phyloP scores from a whole-genome alignment of 2,888 invertebrate genomes.

The Agonopterix subpropinquella region DNA sequence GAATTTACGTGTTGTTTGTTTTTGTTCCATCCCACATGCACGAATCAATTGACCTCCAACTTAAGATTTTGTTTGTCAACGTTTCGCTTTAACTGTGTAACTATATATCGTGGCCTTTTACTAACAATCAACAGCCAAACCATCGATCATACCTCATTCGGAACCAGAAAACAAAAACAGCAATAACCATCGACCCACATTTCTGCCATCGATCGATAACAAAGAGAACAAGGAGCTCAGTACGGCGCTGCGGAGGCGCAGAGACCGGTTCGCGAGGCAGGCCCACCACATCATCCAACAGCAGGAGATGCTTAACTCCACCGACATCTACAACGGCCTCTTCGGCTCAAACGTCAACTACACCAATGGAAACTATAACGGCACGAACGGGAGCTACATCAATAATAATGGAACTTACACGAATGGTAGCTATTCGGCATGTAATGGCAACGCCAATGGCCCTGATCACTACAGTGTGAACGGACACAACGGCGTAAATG shows the following conservation, averaged over 20 bases:
- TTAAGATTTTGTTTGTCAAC: too few relatives aligned
- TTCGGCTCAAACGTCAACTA: slow-evolving; percentile 25
- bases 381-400: slow-evolving; percentile 17
- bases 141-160: slow-evolving; percentile 31
- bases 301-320: slow-evolving; percentile 74
- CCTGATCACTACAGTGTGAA: slow-evolving; percentile 17
- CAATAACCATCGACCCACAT: slow-evolving; percentile 32
- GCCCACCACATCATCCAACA: slow-evolving; percentile 90
- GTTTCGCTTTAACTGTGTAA: slow-evolving; percentile 3
- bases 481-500: slow-evolving; percentile 27
- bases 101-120: slow-evolving; percentile 23
- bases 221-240: slow-evolving; percentile 82
- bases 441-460: slow-evolving; percentile 5
- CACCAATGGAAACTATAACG: slow-evolving; percentile 15
- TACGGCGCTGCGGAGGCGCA: slow-evolving; percentile 85
- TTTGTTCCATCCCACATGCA: too few relatives aligned
- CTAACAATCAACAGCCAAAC: slow-evolving; percentile 54
- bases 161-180: slow-evolving; percentile 42
- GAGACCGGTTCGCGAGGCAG: slow-evolving; percentile 90
- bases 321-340: slow-evolving; percentile 37
- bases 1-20: too few relatives aligned
- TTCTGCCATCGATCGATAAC: slow-evolving; percentile 46
- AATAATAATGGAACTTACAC: slow-evolving; percentile 23
- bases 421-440: slow-evolving; percentile 26
- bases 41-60: background rate